Base-by-base conservation (phyloP, 23 tunicate genomes). In the Trididemnum miniatum region DNA sequence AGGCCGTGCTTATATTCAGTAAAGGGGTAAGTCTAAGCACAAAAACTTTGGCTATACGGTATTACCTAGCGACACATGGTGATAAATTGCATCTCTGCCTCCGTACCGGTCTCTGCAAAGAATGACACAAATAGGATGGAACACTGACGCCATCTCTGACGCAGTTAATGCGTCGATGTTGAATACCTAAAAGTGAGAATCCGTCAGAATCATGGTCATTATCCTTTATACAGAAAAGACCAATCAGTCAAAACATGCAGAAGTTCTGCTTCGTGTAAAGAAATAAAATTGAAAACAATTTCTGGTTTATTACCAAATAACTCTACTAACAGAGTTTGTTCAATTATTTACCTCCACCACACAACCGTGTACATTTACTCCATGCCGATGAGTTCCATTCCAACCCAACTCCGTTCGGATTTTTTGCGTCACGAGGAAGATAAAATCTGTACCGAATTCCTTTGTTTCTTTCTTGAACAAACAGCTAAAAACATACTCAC, bases 301-400 rank as follows among this genome's bases (percentile, higher is more conserved):
- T n/a, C n/a, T n/a, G n/a, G n/a, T n/a, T n/a, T n/a, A n/a, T n/a
- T n/a, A 62, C n/a, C 20, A 65, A 1, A 34, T 18, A 49, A 18
- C 12, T 12, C 18, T 49, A 18, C n/a, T n/a, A 9, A 18, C 57
- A 49, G 12, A 49, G 18, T 49, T 49, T 49, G 57, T 49, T 49
- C 57, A 49, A 49, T n/a, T n/a, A n/a, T n/a, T 38, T 69, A 78
- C 90, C 90, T 69, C 83, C 64, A 0, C 90, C 90, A 78, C 90
- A 86, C 30, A 59, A 71, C 9, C 84, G 65, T 1, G 79, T 22
- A 52, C 90, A 86, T 69, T 35, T 22, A 29, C 79, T 59, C 90
- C 90, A 86, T 25, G 57, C 79, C 27, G 59, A 54, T 24, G 79
- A 37, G 2, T 23, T 30, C 90, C 90, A 86, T 24, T 78, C 71